A percentile compares a stretch with the other conserved stretches of the same genome.
Evolutionary conservation across 2,113 vertebrate species (phyloP).

Genomic region (Calonectris borealis): DNA sequence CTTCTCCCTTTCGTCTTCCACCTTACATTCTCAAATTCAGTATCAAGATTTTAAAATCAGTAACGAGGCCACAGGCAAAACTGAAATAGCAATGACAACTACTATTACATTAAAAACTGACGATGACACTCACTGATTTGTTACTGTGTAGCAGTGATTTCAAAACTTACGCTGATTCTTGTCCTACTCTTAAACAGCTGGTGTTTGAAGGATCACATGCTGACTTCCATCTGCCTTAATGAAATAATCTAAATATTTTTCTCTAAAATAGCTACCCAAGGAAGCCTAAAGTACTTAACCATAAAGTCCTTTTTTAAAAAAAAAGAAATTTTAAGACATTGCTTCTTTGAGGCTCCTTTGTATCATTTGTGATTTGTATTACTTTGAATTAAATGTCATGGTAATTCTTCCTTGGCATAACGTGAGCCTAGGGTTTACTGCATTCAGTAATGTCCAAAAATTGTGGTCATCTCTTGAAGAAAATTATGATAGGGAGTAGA

Average conservation of each 20-base stretch:
- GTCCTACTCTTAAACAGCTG: not conserved
- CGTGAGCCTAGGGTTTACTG: not conserved
- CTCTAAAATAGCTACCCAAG: not conserved
- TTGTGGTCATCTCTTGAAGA: not conserved
- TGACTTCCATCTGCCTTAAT: not conserved
- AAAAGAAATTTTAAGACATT: rapidly evolving
- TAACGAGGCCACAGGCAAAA: not conserved
- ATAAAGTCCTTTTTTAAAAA: not conserved
- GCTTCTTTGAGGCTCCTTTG: not conserved
- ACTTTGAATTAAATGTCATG: not conserved
- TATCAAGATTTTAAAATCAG: not conserved
- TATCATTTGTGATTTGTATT: not conserved
- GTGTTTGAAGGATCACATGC: not conserved
- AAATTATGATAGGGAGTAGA: not conserved
- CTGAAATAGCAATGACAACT: not conserved
- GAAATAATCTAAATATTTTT: not conserved
- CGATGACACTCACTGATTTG: not conserved
- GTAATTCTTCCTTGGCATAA: not conserved
- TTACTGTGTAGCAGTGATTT: not conserved
- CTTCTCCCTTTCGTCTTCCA: not conserved
- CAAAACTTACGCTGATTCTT: not conserved
- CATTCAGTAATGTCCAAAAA: not conserved
- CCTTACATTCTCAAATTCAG: not conserved
- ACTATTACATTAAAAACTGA: not conserved
- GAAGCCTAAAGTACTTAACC: not conserved